These are phyloP conservation scores for Pseudolaguvia tuberculata DNA, from an alignment of 2,113 vertebrate species.

Conservation along the genomic window DNA sequence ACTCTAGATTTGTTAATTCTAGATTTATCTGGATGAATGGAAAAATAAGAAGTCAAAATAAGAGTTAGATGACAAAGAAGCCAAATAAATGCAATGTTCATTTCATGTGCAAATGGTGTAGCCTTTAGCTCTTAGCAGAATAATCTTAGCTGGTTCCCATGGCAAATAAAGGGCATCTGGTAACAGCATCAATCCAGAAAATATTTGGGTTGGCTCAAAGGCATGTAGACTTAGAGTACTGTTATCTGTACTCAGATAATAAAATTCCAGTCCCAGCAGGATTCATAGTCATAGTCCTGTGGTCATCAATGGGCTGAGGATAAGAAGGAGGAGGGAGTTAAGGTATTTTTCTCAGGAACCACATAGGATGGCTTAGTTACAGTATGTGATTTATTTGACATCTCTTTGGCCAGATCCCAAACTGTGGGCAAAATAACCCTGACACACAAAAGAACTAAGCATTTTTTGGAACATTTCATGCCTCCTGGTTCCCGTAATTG, in stretches of 20 bases:
- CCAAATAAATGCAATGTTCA: background rate
- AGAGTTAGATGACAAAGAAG: background rate
- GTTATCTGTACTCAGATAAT: background rate
- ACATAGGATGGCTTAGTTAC: slow-evolving; percentile 40
- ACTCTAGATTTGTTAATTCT: background rate
- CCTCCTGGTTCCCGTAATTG: slow-evolving; percentile 53
- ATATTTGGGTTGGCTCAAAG: background rate
- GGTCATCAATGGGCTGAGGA: background rate
- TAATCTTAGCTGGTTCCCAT: background rate
- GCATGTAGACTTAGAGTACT: background rate
- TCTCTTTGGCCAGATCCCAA: slow-evolving; percentile 17
- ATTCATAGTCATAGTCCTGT: background rate
- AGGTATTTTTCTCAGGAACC: slow-evolving; percentile 33
- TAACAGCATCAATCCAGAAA: background rate
- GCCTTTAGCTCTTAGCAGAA: background rate
- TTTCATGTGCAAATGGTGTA: background rate
- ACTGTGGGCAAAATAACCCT: slow-evolving; percentile 30
- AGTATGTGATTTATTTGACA: slow-evolving; percentile 60
- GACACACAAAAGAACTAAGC: slow-evolving; percentile 41
- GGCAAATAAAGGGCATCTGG: background rate
- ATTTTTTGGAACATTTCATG: slow-evolving; percentile 20
- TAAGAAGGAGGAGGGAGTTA: slow-evolving; percentile 22
- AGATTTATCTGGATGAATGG: too few species aligned
- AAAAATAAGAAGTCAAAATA: background rate
- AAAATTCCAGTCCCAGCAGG: slow-evolving; percentile 2